Evolutionary conservation across 2,888 invertebrate species (phyloP), one percentile per base, ranked within the genome.

Genomic region (Vanessa cardui): DNA sequence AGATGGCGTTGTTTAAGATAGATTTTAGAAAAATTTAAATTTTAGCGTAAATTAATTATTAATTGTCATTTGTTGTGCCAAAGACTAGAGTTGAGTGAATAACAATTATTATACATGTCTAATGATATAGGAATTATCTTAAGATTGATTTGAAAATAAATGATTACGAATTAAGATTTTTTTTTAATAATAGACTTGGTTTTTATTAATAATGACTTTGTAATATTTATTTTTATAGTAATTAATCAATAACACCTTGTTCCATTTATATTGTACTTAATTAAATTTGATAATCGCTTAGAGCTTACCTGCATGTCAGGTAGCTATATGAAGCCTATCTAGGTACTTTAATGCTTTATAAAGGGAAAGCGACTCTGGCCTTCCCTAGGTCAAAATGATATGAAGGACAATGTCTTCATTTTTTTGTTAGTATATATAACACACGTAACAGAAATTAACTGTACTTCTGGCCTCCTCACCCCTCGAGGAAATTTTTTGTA

Each of bases 1-100:
- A 89, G 89, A 85, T 87, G 86, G 84, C 87, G 80, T 70, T 81
- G 68, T 71, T 73, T 66, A 45, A 64, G 61, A 54, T 54, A 31
- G 31, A 47, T 50, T 5, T 61, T 31, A 54, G 21, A 33, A 54
- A 18, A 52, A 39, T 62, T 33, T 44, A 20, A 62, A 31, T 46
- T 39, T 54, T 45, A 44, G n/a, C 12, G 7, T n/a, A 18, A 39
- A 39, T 39, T 56, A 56, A 31, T 33, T 31, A 56, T 56, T 56
- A 39, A 20, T 39, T 33, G n/a, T 16, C 39, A 56, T 56, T 56
- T 33, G 56, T 56, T n/a, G 39, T 50, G 21, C 46, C 65, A 60
- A 60, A 33, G 18, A 44, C 18, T 54, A 26, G 26, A 52, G 4
- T 21, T 52, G 56, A 39, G 18, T 56, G 18, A 56, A 56, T 56